These are phyloP conservation scores for Cyclopterus lumpus DNA, from an alignment of 2,797 vertebrate genomes.

Conservation along the genomic window DNA sequence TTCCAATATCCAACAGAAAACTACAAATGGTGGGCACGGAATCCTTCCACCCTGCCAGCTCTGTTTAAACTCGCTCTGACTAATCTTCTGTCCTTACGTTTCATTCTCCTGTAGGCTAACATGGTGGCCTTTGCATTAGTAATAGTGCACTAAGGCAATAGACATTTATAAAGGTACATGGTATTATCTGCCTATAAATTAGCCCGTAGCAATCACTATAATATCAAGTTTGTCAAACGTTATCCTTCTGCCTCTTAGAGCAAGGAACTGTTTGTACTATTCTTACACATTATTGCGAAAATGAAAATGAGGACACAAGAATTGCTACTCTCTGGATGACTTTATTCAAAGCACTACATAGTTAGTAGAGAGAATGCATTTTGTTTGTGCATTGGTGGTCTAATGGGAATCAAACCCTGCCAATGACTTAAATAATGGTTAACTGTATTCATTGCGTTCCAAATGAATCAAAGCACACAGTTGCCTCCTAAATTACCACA, in stretches of 20 bases:
- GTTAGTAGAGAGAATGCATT: background rate
- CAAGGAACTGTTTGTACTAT: background rate
- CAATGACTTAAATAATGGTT: background rate
- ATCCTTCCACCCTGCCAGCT: constrained; percentile 29
- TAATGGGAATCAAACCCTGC: constrained; percentile 9
- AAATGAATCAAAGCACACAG: background rate
- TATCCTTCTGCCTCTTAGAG: background rate
- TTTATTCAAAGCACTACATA: background rate
- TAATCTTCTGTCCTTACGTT: background rate
- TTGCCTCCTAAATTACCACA: background rate
- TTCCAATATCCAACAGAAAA: constrained; percentile 30
- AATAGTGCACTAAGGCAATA: background rate
- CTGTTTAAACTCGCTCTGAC: constrained; percentile 30
- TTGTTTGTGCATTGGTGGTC: background rate
- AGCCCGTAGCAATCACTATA: constrained; percentile 26
- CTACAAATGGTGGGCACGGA: constrained; percentile 32
- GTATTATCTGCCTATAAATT: constrained; percentile 3
- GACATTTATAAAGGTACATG: background rate
- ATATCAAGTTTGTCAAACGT: constrained; percentile 7
- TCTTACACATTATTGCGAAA: background rate
- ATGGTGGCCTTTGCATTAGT: background rate
- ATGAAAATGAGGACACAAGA: background rate
- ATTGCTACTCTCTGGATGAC: background rate
- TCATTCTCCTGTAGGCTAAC: background rate
- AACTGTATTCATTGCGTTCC: background rate